Conservation (phyloP, 2,888 invertebrate genomes). For the Pachycephus smyrnensis region DNA sequence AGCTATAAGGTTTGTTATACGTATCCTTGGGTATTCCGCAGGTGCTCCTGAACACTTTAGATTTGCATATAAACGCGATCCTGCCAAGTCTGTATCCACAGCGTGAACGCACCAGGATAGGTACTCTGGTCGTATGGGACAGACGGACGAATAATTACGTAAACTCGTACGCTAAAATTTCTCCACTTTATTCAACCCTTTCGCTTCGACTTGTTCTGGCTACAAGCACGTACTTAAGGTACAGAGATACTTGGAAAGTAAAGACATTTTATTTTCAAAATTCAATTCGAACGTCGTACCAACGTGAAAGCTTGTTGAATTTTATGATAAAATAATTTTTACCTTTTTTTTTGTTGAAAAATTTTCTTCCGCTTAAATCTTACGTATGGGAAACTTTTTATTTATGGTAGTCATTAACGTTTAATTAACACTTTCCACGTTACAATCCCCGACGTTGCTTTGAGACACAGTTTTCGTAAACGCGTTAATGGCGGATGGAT, state of each 20-base stretch:
- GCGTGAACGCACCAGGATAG: background rate
- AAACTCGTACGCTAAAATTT: background rate
- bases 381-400: background rate
- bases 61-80: conserved; percentile 19
- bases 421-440: background rate
- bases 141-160: background rate
- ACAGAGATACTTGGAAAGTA: background rate
- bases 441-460: background rate
- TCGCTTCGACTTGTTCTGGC: background rate
- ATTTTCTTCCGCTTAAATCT: background rate
- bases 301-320: too few species aligned
- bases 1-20: background rate
- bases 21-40: conserved; percentile 3
- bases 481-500: background rate
- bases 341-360: too few species aligned
- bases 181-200: background rate
- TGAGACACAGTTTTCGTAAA: background rate
- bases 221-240: background rate
- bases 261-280: background rate
- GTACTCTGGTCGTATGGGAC: background rate
- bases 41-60: conserved; percentile 14
- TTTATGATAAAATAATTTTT: too few species aligned
- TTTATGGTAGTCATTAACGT: background rate
- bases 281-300: background rate
- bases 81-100: conserved; percentile 1